Evolutionary conservation across 2,113 vertebrate species (phyloP).

Genomic region (Clarias batrachus): DNA sequence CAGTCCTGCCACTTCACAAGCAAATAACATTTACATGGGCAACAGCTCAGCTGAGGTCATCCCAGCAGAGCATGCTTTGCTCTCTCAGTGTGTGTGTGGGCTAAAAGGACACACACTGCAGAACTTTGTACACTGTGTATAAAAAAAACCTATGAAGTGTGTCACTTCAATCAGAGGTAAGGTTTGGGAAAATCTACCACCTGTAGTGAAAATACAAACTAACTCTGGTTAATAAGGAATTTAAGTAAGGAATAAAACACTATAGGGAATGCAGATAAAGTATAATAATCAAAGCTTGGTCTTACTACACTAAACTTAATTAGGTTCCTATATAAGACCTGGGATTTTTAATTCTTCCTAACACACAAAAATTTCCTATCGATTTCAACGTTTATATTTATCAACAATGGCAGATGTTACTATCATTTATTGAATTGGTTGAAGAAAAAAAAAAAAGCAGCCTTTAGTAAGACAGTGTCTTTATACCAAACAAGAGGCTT

Average conservation of each 20-base stretch:
- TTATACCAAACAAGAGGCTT: background rate
- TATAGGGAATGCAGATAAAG: background rate
- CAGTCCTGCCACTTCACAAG: conserved; percentile 40
- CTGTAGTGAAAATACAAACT: background rate
- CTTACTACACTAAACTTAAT: background rate
- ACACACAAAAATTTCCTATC: background rate
- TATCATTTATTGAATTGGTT: background rate
- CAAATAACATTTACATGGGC: conserved; percentile 57
- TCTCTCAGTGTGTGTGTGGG: conserved; percentile 24
- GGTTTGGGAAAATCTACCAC: background rate
- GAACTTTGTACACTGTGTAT: background rate
- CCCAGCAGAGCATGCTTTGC: conserved; percentile 22
- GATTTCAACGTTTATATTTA: background rate
- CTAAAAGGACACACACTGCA: conserved; percentile 18
- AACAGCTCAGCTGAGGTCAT: conserved; percentile 48
- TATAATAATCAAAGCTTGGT: background rate
- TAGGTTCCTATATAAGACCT: background rate
- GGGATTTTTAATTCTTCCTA: background rate
- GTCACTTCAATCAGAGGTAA: background rate
- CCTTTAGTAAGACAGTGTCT: background rate
- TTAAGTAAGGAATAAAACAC: background rate
- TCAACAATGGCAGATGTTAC: background rate
- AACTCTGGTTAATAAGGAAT: background rate
- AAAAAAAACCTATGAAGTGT: conserved; percentile 4
- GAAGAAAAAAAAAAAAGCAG: background rate